These are phyloP conservation scores for Eudyptes chrysolophus DNA, from an alignment of 2,113 vertebrate genomes.

Conservation along the genomic window DNA sequence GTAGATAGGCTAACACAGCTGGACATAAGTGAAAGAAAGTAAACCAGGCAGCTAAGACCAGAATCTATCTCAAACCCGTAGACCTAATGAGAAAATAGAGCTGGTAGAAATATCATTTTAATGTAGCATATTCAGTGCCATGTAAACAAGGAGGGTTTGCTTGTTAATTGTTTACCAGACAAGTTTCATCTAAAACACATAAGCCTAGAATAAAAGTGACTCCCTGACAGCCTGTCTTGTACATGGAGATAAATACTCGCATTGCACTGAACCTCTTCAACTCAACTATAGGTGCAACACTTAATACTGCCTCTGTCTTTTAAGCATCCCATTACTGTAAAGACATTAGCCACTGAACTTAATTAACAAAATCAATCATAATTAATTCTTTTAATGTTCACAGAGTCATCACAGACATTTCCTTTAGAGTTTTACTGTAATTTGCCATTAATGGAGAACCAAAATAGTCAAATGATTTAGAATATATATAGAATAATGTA, in stretches of 20 bases:
- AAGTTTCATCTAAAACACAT: neutral
- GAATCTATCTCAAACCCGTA: neutral
- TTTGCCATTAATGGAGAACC: conserved; percentile 72
- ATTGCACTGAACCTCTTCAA: neutral
- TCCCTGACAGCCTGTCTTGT: neutral
- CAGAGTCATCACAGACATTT: conserved; percentile 61
- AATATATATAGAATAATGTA: conserved; percentile 62
- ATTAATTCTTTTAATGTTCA: conserved; percentile 70
- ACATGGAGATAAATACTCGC: neutral
- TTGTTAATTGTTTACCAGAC: neutral
- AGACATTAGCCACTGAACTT: conserved; percentile 70
- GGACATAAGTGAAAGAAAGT: neutral
- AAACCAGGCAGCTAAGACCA: neutral
- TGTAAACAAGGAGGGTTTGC: neutral
- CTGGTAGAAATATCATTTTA: neutral
- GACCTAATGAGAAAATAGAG: neutral
- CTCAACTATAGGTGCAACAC: conserved; percentile 37
- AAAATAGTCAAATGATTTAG: conserved; percentile 69
- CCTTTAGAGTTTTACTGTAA: conserved; percentile 63
- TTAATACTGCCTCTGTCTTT: conserved; percentile 60
- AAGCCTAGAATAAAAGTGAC: neutral
- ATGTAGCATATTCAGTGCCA: neutral
- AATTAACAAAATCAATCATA: conserved; percentile 79
- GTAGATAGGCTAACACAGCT: neutral
- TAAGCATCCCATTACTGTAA: conserved; percentile 66